Percentiles rank a stretch among this genome's conserved stretches.
Conservation (phyloP, 2,113 vertebrate genomes). For the Trochalopteron elliotii region DNA sequence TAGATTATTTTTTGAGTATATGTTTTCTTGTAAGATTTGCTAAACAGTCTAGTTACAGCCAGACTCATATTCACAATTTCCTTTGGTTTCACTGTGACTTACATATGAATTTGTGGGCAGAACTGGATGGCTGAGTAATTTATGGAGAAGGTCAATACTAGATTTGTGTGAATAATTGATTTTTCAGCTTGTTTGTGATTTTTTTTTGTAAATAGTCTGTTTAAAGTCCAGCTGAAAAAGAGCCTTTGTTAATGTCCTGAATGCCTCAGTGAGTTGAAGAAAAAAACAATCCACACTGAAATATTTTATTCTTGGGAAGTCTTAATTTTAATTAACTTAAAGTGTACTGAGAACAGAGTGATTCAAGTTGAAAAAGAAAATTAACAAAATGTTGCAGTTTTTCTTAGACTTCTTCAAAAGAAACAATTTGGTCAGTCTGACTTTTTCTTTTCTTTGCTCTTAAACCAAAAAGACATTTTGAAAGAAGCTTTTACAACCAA, state of each 20-base stretch:
- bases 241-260: slow-evolving; percentile 51
- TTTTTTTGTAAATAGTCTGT: slow-evolving; percentile 24
- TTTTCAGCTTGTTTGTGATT: slow-evolving; percentile 64
- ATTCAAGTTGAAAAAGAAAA: slow-evolving; percentile 18
- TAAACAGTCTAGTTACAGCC: not conserved
- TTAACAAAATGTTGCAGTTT: slow-evolving; percentile 16
- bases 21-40: slow-evolving; percentile 10
- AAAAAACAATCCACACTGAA: slow-evolving; percentile 13
- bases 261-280: not conserved
- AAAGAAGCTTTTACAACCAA: slow-evolving; percentile 34
- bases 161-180: slow-evolving; percentile 71
- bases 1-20: not conserved
- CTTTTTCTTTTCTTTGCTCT: slow-evolving; percentile 15
- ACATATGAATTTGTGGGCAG: slow-evolving; percentile 22
- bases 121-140: slow-evolving; percentile 28
- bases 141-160: slow-evolving; percentile 51
- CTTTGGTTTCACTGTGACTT: slow-evolving; percentile 44
- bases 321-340: slow-evolving; percentile 51
- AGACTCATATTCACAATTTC: not conserved
- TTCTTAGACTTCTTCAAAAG: slow-evolving; percentile 13
- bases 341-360: not conserved
- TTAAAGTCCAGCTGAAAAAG: slow-evolving; percentile 43
- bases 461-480: slow-evolving; percentile 7
- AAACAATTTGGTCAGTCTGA: slow-evolving; percentile 6
- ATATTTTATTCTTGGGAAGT: slow-evolving; percentile 45